These are phyloP conservation scores for Archaeoteleia sp. DNA, from an alignment of 2,888 invertebrate species.

Conservation along the genomic window DNA sequence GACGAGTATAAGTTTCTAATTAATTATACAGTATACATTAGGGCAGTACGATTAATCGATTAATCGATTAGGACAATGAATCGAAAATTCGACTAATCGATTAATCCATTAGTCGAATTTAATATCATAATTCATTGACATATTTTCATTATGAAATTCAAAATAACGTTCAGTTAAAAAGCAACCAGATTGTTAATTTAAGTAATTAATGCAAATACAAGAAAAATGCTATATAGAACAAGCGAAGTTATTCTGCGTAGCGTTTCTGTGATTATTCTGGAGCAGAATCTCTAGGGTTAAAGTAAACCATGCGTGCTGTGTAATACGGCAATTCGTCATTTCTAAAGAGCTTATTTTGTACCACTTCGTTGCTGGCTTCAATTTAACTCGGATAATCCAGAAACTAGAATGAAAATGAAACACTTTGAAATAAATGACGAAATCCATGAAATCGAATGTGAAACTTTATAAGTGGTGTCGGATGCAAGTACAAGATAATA, in stretches of 20 bases:
- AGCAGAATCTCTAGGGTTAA: slow-evolving; percentile 27
- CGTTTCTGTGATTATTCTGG: slow-evolving; percentile 12
- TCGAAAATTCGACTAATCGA: too few species aligned
- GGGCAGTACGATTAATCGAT: too few species aligned
- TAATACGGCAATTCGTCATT: slow-evolving; percentile 41
- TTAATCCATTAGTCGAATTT: too few species aligned
- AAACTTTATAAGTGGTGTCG: neutral
- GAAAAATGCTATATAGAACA: slow-evolving; percentile 2
- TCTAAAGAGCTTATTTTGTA: slow-evolving; percentile 40
- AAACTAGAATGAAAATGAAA: slow-evolving; percentile 28
- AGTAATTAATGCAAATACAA: slow-evolving; percentile 21
- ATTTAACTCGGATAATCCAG: slow-evolving; percentile 35
- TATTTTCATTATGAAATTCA: too few species aligned
- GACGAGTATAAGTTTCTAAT: too few species aligned
- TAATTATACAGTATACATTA: too few species aligned
- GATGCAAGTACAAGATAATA: slow-evolving; percentile 8
- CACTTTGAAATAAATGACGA: slow-evolving; percentile 24
- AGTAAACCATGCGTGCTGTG: slow-evolving; percentile 20
- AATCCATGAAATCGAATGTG: slow-evolving; percentile 12
- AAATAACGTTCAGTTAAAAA: too few species aligned
- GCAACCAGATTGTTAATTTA: too few species aligned
- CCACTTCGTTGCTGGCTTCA: slow-evolving; percentile 27
- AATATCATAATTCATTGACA: too few species aligned
- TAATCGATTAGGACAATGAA: too few species aligned
- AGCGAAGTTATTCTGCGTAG: slow-evolving; percentile 8